Evolutionary conservation across 2,113 vertebrate genomes (phyloP), one percentile per base, ranked within the genome.

Genomic region (Nesoenas mayeri): DNA sequence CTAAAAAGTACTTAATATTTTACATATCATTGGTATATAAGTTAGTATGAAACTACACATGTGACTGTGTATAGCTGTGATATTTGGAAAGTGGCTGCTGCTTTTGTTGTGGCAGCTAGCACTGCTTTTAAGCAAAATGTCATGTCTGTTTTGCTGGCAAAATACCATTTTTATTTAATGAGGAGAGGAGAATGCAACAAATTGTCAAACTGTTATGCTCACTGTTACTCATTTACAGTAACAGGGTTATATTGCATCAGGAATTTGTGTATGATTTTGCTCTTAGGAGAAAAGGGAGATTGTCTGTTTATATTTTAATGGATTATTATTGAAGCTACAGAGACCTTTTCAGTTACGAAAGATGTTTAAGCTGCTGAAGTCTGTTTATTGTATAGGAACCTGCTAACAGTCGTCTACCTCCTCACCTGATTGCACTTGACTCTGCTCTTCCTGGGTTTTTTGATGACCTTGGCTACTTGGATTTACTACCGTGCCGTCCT

Each of bases 371-470:
- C 44, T 84, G 31, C 75, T 85, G 26, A 79, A 77, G 42, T 91
- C 86, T 67, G 10, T 93, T 58, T 96, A 0, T 87, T 74, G 82
- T 20, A 56, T 62, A 99, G 99, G 99, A 99, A 97, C 98, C 99
- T 92, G 97, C 98, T 96, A 99, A 99, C 97, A 99, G 99, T 95
- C 99, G 99, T 95, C 98, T 99, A 98, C 99, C 99, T 98, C 99
- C 99, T 97, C 99, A 99, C 96, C 98, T 99, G 89, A 99, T 99
- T 97, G 99, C 98, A 96, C 98, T 99, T 96, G 99, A 99, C 96
- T 98, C 99, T 25, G 98, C 98, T 40, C 96, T 99, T 84, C 98
- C 99, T 44, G 99, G 99, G 5, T 99, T 99, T 98, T 99, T 99
- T 97, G 99, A 99, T 95, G 99, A 99, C 96, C 98, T 99, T 84